A percentile compares a stretch with the other conserved stretches of the same genome.
phyloP scores from a whole-genome alignment of 2,797 vertebrate species.

The Orestias chungarensis region DNA sequence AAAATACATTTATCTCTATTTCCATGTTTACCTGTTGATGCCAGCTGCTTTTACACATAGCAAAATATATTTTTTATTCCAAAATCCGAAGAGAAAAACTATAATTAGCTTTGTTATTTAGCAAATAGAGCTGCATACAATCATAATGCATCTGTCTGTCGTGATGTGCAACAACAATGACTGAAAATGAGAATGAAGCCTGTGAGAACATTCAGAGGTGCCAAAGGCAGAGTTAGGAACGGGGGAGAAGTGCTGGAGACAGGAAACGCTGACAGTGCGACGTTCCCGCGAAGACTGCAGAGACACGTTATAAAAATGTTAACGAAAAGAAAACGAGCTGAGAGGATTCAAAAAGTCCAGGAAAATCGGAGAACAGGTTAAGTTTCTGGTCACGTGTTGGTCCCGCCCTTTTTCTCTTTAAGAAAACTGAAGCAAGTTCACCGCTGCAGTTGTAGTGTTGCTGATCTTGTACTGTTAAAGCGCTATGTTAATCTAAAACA shows the following conservation, averaged over 20 bases:
- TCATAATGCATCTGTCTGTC: constrained; percentile 59
- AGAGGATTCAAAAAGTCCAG: constrained; percentile 27
- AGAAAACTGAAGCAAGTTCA: constrained; percentile 50
- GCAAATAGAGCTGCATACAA: constrained; percentile 77
- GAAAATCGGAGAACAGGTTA: constrained; percentile 35
- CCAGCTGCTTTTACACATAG: constrained; percentile 70
- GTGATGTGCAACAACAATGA: constrained; percentile 73
- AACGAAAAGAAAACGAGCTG: not conserved
- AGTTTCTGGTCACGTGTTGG: constrained; percentile 68
- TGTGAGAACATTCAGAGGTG: constrained; percentile 43
- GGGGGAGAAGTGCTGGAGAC: constrained; percentile 45
- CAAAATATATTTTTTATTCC: constrained; percentile 68
- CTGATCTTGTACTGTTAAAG: constrained; percentile 57
- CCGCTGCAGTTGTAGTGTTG: constrained; percentile 64
- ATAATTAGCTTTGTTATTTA: constrained; percentile 76
- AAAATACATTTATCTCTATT: constrained; percentile 79
- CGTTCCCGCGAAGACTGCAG: constrained; percentile 44
- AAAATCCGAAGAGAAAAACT: constrained; percentile 67
- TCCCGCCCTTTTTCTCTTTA: constrained; percentile 66
- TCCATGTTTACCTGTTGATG: constrained; percentile 75
- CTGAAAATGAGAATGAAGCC: constrained; percentile 62
- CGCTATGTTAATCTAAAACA: constrained; percentile 67
- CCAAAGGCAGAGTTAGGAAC: constrained; percentile 51
- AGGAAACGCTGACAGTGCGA: constrained; percentile 48
- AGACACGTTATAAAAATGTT: constrained; percentile 20